Evolutionary conservation across 2,113 vertebrate genomes (phyloP), one percentile per base, ranked within the genome.

Genomic region (Lates calcarifer): DNA sequence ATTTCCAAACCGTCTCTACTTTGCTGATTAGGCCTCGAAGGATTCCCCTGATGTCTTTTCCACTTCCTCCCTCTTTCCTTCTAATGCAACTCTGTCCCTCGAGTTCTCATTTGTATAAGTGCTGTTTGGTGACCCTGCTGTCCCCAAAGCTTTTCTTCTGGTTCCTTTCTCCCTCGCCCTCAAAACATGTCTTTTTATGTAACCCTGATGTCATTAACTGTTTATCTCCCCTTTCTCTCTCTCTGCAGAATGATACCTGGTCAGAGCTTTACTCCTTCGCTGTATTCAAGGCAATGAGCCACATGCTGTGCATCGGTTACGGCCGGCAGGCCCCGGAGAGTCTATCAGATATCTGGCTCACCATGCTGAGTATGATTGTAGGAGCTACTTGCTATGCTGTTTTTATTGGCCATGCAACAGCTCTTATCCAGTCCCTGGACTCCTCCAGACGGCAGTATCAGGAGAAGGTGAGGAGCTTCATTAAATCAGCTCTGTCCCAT

Each of bases 331-430:
- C 98, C 0, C 98, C 98, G 0, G 97, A 99, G 90, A 97, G 98
- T 94, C 97, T 99, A 90, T 97, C 98, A 0, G 98, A 99, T 87
- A 97, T 99, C 94, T 99, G 98, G 98, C 95, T 99, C 31, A 99
- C 98, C 0, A 99, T 99, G 98, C 95, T 99, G 31, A 99, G 97
- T 90, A 99, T 99, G 98, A 99, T 99, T 0, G 98, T 99, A 65
- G 98, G 98, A 1, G 98, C 98, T 84, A 99, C 97, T 28, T 98
- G 97, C 94, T 98, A 98, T 3, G 97, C 97, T 79, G 97, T 98
- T 91, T 98, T 98, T 88, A 97, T 98, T 9, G 97, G 97, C 73
- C 97, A 98, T 1, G 97, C 97, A 64, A 98, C 97, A 0, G 97
- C 97, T 43, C 96, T 98, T 31, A 98, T 98, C 90, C 97, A 98